Evolutionary conservation across 1,140 invertebrate species (phyloP).

Genomic region (Sarcophaga peregrina): DNA sequence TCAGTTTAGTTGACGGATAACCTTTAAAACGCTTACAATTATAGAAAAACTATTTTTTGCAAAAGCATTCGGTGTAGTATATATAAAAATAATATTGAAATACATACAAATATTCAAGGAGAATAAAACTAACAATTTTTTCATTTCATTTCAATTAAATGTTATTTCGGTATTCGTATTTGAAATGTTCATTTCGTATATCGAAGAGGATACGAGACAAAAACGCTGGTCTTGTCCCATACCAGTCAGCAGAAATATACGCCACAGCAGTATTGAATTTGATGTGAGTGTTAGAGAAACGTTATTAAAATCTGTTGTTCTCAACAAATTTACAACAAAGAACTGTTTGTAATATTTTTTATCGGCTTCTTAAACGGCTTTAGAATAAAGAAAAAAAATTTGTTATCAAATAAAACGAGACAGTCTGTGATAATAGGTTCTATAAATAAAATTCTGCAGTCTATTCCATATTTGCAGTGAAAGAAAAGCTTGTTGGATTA

Average conservation of each 20-base stretch:
- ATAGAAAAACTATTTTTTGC: not conserved
- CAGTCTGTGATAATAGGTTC: no score
- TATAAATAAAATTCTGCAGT: no score
- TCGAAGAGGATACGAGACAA: conserved; percentile 10
- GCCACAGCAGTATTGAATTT: conserved; percentile 35
- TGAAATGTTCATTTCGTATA: conserved; percentile 33
- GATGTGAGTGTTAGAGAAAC: conserved; percentile 25
- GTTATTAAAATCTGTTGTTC: not conserved
- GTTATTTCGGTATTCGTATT: not conserved
- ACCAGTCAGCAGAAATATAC: conserved; percentile 3
- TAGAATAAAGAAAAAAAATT: no score
- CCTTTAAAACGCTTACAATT: not conserved
- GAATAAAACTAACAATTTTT: not conserved
- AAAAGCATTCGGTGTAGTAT: no score
- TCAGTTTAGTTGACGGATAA: conserved; percentile 1
- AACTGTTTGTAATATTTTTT: no score
- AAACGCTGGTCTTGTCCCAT: conserved; percentile 37
- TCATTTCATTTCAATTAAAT: not conserved
- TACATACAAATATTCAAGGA: not conserved
- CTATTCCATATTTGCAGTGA: no score
- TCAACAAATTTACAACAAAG: no score
- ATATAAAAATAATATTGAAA: not conserved
- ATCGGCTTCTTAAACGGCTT: no score
- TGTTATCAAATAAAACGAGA: no score
- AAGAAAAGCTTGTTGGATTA: no score